Conservation (phyloP, 2,113 vertebrate species). For the Hemiprocne comata region DNA sequence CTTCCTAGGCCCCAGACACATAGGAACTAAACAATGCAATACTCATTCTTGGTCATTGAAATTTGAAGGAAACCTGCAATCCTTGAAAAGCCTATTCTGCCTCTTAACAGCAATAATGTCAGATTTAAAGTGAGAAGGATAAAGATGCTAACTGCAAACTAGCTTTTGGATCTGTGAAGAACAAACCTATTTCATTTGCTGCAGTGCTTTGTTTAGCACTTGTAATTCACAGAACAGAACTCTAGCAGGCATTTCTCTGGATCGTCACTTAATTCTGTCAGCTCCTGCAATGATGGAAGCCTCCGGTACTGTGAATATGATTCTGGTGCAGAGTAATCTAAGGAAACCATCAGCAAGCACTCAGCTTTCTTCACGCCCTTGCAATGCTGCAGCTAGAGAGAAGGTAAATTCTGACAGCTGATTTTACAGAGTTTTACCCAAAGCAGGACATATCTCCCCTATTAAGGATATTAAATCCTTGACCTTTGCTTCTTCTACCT, state of each 20-base stretch:
- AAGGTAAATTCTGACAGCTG: slow-evolving; percentile 56
- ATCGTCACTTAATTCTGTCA: slow-evolving; percentile 60
- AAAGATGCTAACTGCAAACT: not conserved
- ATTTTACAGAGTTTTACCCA: slow-evolving; percentile 69
- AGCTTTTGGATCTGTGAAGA: not conserved
- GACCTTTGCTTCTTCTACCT: slow-evolving; percentile 63
- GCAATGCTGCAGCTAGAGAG: not conserved
- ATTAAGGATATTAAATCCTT: slow-evolving; percentile 61
- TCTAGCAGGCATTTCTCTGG: slow-evolving; percentile 58
- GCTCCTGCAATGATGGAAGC: slow-evolving; percentile 37
- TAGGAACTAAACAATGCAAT: not conserved
- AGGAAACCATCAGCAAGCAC: slow-evolving; percentile 47
- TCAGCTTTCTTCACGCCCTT: slow-evolving; percentile 27
- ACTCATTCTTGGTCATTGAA: not conserved
- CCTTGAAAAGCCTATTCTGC: not conserved
- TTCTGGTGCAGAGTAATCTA: slow-evolving; percentile 52
- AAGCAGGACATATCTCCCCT: slow-evolving; percentile 45
- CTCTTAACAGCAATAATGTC: not conserved
- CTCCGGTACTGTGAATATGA: slow-evolving; percentile 40
- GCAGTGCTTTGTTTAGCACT: slow-evolving; percentile 40
- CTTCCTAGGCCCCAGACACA: not conserved
- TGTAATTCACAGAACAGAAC: slow-evolving; percentile 37
- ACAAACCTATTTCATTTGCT: not conserved
- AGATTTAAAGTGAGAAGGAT: not conserved
- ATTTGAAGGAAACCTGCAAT: not conserved